Evolutionary conservation across 2,113 vertebrate genomes (phyloP).

Genomic region (Crocuta crocuta): DNA sequence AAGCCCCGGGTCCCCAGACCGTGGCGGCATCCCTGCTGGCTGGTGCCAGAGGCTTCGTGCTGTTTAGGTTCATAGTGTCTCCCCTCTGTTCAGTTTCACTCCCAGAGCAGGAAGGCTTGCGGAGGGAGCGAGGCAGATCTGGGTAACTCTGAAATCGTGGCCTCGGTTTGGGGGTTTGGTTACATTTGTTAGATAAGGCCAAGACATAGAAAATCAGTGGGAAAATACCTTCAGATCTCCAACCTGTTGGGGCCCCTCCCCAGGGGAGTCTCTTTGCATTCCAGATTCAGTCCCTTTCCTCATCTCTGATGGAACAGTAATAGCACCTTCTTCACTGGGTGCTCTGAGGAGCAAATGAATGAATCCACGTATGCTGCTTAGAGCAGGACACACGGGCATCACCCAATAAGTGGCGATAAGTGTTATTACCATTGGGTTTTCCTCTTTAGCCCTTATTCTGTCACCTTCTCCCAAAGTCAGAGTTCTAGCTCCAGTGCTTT

Average conservation of each 20-base stretch:
- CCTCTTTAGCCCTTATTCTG: fast-evolving
- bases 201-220: conserved; percentile 61
- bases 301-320: not conserved
- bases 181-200: conserved; percentile 47
- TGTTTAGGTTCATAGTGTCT: too few species aligned
- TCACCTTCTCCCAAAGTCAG: not conserved
- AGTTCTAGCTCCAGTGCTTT: not conserved
- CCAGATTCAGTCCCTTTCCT: not conserved
- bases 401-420: not conserved
- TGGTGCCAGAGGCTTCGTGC: not conserved
- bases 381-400: not conserved
- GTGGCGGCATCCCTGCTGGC: not conserved
- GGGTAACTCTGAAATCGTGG: not conserved
- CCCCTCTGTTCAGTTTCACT: too few species aligned
- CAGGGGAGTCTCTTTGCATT: not conserved
- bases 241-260: not conserved
- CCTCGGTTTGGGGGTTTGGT: conserved; percentile 39
- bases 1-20: not conserved
- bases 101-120: not conserved
- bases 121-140: not conserved
- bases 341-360: not conserved
- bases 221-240: conserved; percentile 8
- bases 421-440: not conserved
- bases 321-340: not conserved
- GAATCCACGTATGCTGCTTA: fast-evolving